Evolutionary conservation across 2,113 vertebrate species (phyloP), one percentile per base, ranked within the genome.

Genomic region (Rhinopomastus cyanomelas): DNA sequence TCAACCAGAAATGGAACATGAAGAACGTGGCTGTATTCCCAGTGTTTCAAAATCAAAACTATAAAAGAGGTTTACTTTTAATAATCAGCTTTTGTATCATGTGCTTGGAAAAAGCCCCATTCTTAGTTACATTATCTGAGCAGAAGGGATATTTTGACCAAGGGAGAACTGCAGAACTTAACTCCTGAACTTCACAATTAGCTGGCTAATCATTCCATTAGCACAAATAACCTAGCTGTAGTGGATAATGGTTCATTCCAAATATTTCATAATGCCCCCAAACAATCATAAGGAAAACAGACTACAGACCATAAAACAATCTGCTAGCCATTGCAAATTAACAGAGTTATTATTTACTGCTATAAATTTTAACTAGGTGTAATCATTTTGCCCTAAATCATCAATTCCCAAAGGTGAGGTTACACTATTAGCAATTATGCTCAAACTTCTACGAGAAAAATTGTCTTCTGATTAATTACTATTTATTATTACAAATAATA

Each of bases 61-160:
- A 69, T 13, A 77, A 85, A 85, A 74, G 21, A 44, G 14, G 12
- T 74, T 85, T 77, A 42, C 16, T 83, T 62, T 74, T 30, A 80
- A 25, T 26, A 72, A 48, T 30, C n/a, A 81, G 16, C 20, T 57
- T 81, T 57, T n/a, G 8, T 23, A 55, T n/a, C 52, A 30, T 9
- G 27, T 0, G 1, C 22, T 69, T 14, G 2, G 56, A 77, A 85
- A 48, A 52, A 59, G 14, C 2, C 0, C 15, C 39, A 42, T 53
- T 82, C 39, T 55, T 74, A 52, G 26, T 39, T 66, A 32, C 82
- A 79, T 51, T 39, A 51, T 9, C 57, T 53, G n/a, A 91, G 29
- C 9, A 75, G 51, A 34, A 73, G 20, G 21, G 44, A 30, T 56
- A 84, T 67, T 83, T 67, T 57, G 29, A 77, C 9, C 12, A 55